Conservation (phyloP, 2,797 vertebrate species). For the Danio kyathit region DNA sequence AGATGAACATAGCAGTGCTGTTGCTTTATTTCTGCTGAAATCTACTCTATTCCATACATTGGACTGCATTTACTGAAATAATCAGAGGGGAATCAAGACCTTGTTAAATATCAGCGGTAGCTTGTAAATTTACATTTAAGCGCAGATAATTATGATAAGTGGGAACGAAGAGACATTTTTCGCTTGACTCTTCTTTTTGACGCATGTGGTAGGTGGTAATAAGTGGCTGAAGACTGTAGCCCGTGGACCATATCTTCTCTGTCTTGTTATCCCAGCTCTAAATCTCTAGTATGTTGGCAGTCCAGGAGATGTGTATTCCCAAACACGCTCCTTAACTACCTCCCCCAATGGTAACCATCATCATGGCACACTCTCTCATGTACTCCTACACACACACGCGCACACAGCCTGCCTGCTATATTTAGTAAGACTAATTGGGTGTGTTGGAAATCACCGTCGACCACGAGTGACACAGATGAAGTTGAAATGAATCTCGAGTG, state of each 20-base stretch:
- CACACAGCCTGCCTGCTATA: constrained; percentile 72
- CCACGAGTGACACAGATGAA: constrained; percentile 79
- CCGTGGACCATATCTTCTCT: constrained; percentile 77
- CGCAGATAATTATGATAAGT: constrained; percentile 46
- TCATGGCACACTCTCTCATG: constrained; percentile 72
- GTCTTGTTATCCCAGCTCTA: constrained; percentile 80
- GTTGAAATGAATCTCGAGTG: constrained; percentile 79
- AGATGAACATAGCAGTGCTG: not conserved
- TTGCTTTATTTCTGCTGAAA: not conserved
- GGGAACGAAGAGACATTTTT: constrained; percentile 46
- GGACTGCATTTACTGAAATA: constrained; percentile 4
- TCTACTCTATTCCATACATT: not conserved
- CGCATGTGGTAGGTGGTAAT: constrained; percentile 71
- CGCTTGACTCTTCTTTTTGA: constrained; percentile 48
- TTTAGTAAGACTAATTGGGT: constrained; percentile 88
- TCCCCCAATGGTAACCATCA: constrained; percentile 76
- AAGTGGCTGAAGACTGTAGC: constrained; percentile 79
- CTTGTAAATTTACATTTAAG: constrained; percentile 49
- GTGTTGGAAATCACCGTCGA: constrained; percentile 80
- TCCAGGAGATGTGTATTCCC: constrained; percentile 77
- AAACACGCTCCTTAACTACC: constrained; percentile 75
- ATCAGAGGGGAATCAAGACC: constrained; percentile 17
- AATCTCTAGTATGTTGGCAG: constrained; percentile 73
- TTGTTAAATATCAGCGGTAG: constrained; percentile 18
- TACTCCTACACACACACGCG: constrained; percentile 38